Percentiles rank a stretch among this genome's conserved stretches.
phyloP scores from a whole-genome alignment of 53 echinoderm and acorn worm genomes.

The Apostichopus leukothele region DNA sequence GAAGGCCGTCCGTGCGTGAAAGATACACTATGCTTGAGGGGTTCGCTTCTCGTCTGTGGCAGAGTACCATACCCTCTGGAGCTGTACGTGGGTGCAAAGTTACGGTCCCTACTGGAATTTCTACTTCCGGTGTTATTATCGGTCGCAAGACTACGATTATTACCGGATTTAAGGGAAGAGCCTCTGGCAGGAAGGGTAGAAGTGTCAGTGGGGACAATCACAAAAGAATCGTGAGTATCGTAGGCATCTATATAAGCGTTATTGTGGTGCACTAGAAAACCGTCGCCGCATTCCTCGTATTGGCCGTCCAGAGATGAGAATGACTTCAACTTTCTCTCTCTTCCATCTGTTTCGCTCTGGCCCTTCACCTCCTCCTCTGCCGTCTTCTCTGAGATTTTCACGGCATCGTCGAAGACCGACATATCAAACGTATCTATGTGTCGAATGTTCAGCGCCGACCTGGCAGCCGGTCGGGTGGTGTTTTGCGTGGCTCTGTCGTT shows the following conservation, averaged over 20 bases:
- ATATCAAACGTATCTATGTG: slow-evolving; percentile 24
- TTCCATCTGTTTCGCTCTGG: not conserved
- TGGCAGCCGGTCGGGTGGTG: not conserved
- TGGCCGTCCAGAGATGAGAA: not conserved
- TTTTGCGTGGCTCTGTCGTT: not conserved
- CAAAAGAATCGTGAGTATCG: not conserved
- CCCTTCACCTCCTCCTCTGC: slow-evolving; percentile 1
- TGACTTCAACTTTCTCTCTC: not conserved
- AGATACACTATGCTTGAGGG: not conserved
- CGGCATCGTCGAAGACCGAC: not conserved
- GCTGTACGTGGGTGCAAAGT: no score
- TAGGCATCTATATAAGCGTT: not conserved
- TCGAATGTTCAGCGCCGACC: slow-evolving; percentile 1
- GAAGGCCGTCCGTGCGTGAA: not conserved
- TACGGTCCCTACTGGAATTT: no score
- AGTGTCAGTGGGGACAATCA: not conserved
- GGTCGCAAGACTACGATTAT: no score
- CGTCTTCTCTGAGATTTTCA: not conserved
- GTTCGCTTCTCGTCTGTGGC: not conserved
- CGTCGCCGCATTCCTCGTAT: slow-evolving; percentile 1
- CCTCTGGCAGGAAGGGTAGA: not conserved
- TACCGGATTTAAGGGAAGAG: no score
- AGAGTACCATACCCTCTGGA: no score
- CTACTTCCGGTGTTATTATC: no score
- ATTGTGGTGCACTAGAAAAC: slow-evolving; percentile 23